Evolutionary conservation across 2,113 vertebrate species (phyloP).

Genomic region (Microtus montanus): DNA sequence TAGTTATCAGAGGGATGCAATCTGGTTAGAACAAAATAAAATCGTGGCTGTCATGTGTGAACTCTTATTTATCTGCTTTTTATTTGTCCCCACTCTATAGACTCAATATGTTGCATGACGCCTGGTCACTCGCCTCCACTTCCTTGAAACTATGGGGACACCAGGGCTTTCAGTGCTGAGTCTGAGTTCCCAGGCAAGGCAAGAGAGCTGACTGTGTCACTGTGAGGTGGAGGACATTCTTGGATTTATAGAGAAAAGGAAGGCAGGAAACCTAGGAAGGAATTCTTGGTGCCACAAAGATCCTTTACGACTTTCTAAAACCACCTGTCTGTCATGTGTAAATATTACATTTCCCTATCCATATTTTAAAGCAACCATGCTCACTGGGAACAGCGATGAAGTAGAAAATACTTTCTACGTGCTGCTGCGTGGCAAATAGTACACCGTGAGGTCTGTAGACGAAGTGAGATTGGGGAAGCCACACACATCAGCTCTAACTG

Average conservation of each 20-base stretch:
- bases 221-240: no score
- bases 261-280: neutral
- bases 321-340: neutral
- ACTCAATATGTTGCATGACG: neutral
- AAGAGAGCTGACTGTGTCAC: neutral
- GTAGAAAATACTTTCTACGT: neutral
- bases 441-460: neutral
- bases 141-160: neutral
- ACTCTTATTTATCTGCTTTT: neutral
- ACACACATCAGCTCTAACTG: neutral
- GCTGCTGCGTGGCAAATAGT: neutral
- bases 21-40: neutral
- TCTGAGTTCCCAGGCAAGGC: neutral
- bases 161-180: neutral
- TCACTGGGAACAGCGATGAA: neutral
- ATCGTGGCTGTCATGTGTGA: neutral
- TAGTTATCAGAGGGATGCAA: neutral
- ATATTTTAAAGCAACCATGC: neutral
- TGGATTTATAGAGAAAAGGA: neutral
- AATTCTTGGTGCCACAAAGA: neutral
- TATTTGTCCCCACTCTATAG: neutral
- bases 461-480: neutral
- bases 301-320: slow-evolving; percentile 3
- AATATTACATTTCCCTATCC: neutral
- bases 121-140: neutral